Conservation (phyloP, 2,888 invertebrate species). For the Mesodorylaimus sp. region DNA sequence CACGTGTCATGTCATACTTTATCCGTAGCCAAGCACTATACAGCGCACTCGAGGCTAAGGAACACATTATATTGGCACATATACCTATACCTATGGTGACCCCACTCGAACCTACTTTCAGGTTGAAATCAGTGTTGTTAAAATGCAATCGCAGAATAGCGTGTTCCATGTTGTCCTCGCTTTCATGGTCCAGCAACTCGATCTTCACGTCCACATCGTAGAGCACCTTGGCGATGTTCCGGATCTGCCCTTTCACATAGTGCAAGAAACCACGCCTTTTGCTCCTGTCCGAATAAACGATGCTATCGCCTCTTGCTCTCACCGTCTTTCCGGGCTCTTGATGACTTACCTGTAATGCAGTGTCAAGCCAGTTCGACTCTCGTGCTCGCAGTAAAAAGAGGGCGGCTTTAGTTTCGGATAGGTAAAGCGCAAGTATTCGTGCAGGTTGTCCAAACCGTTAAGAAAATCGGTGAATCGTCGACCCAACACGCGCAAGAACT, state of each 20-base stretch:
- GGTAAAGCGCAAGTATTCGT: slow-evolving; percentile 22
- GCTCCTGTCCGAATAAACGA: slow-evolving; percentile 38
- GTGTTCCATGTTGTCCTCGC: slow-evolving; percentile 71
- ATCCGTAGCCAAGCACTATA: too few species aligned
- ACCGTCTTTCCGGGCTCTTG: too few species aligned
- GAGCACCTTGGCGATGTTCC: slow-evolving; percentile 37
- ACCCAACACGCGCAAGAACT: slow-evolving; percentile 22
- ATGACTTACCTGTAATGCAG: slow-evolving; percentile 65
- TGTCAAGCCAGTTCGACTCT: slow-evolving; percentile 71
- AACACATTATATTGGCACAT: too few species aligned
- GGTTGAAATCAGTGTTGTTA: slow-evolving; percentile 52
- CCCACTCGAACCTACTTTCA: slow-evolving; percentile 7
- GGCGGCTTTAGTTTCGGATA: slow-evolving; percentile 59
- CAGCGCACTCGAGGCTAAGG: too few species aligned
- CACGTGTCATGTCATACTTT: too few species aligned
- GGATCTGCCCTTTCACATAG: slow-evolving; percentile 59
- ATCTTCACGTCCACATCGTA: slow-evolving; percentile 87
- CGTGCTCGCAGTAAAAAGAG: slow-evolving; percentile 88
- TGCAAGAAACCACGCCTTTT: slow-evolving; percentile 80
- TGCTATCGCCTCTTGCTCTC: neutral
- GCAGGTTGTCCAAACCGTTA: slow-evolving; percentile 24
- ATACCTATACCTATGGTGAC: too few species aligned
- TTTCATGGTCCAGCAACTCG: slow-evolving; percentile 64
- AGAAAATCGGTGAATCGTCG: slow-evolving; percentile 25
- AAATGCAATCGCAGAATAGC: slow-evolving; percentile 82